Percentiles rank a stretch among this genome's conserved stretches.
Evolutionary conservation across 2,797 vertebrate species (phyloP).

Genomic region (Eutrigla gurnardus): DNA sequence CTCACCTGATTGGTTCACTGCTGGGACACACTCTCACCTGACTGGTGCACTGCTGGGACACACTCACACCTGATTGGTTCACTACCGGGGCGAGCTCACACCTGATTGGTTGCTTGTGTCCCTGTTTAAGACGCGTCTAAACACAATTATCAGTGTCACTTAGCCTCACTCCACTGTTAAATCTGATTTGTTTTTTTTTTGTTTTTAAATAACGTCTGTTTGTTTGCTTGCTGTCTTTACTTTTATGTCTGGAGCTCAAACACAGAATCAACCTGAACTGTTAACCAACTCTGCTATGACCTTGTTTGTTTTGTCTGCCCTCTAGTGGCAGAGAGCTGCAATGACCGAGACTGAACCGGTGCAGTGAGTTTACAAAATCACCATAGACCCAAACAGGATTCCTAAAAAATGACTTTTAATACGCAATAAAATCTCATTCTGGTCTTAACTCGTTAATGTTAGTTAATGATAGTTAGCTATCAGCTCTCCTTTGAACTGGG

Average conservation of each 20-base stretch:
- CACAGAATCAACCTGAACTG: not conserved
- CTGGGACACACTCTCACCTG: not conserved
- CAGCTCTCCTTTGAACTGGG: not conserved
- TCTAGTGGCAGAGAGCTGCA: not conserved
- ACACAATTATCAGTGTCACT: not conserved
- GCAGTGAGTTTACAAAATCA: too few relatives aligned
- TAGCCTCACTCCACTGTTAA: not conserved
- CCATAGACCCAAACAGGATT: not conserved
- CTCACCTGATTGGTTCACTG: conserved; percentile 8
- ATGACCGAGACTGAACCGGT: not conserved
- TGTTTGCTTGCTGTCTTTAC: not conserved
- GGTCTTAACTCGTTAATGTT: not conserved
- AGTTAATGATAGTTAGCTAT: not conserved
- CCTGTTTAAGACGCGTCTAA: not conserved
- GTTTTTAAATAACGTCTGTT: not conserved
- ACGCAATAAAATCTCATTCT: not conserved
- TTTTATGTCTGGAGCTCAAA: conserved; percentile 1
- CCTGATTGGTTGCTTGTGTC: conserved; percentile 8
- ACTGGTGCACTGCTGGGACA: conserved; percentile 13
- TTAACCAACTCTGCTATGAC: not conserved
- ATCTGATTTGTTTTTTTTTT: not conserved
- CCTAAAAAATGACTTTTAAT: not conserved
- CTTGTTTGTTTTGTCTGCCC: not conserved
- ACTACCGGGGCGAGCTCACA: too few relatives aligned
- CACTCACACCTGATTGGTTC: not conserved